These are phyloP conservation scores for Zaprionus lachaisei DNA, from an alignment of 1,140 invertebrate genomes.

Conservation along the genomic window DNA sequence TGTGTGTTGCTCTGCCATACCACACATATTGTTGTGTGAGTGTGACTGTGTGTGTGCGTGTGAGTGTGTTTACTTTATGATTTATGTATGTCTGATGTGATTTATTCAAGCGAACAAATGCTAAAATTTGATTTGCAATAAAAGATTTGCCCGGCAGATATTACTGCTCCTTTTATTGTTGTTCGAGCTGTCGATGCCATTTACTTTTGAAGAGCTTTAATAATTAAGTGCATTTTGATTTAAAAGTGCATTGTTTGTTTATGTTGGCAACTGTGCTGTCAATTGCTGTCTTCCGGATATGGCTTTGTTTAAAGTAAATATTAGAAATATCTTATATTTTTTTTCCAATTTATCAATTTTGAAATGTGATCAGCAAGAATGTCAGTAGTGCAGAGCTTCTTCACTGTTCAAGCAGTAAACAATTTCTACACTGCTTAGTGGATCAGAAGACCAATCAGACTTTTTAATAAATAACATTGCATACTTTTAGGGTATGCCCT, in stretches of 20 bases:
- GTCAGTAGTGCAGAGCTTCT: too few species aligned
- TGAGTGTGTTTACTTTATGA: constrained; percentile 66
- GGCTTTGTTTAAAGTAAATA: too few species aligned
- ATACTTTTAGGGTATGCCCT: constrained; percentile 16
- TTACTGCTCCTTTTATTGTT: constrained; percentile 1
- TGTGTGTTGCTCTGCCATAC: constrained; percentile 55
- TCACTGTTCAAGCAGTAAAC: neutral
- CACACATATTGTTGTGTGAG: constrained; percentile 46
- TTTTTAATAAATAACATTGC: neutral
- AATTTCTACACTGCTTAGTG: neutral
- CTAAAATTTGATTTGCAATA: constrained; percentile 77
- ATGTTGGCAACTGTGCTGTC: too few species aligned
- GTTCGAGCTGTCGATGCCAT: neutral
- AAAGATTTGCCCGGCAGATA: constrained; percentile 51
- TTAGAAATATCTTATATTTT: too few species aligned
- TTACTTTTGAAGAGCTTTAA: constrained; percentile 35
- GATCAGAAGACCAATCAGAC: neutral
- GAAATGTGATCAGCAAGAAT: too few species aligned
- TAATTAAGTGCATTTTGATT: constrained; percentile 13
- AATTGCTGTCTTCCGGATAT: too few species aligned
- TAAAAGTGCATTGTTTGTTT: neutral
- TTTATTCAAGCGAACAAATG: constrained; percentile 80
- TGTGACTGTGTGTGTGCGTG: constrained; percentile 1
- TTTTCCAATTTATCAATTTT: too few species aligned
- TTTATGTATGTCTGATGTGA: constrained; percentile 82